Percentiles rank a stretch among this genome's conserved stretches.
Evolutionary conservation across 1,140 invertebrate species (phyloP).

Genomic region (Harpegnathos saltator): DNA sequence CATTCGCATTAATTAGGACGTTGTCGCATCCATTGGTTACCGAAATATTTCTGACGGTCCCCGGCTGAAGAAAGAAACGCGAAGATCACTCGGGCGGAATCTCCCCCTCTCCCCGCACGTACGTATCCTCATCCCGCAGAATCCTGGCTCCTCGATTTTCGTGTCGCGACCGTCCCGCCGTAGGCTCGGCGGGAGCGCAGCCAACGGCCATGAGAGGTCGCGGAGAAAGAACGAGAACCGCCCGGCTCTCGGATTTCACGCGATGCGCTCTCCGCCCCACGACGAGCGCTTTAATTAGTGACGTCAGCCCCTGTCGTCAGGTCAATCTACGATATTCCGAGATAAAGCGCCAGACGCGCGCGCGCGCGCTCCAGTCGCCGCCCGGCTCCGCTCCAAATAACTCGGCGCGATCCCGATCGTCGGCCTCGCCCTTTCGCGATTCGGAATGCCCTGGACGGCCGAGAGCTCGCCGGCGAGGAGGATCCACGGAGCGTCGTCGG

Average conservation of each 20-base stretch:
- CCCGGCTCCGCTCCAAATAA: constrained; percentile 54
- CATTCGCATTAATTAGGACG: no score
- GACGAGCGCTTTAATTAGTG: constrained; percentile 85
- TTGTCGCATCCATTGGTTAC: no score
- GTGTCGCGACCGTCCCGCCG: no score
- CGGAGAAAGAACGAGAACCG: background rate
- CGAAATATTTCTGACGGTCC: no score
- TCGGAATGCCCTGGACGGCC: background rate
- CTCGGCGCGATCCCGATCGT: constrained; percentile 26
- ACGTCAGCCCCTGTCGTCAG: constrained; percentile 84
- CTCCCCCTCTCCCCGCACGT: no score
- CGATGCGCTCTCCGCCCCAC: constrained; percentile 73
- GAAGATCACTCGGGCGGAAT: no score
- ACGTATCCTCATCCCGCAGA: no score
- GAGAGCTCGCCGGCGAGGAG: background rate
- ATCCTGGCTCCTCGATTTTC: no score
- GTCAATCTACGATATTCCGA: constrained; percentile 84
- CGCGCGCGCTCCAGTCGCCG: constrained; percentile 66
- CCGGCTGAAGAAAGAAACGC: no score
- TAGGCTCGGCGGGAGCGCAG: no score
- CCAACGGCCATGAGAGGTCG: no score
- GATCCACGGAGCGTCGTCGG: background rate
- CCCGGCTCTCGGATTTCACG: constrained; percentile 64
- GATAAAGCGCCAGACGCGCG: constrained; percentile 77
- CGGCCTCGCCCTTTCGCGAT: background rate